Evolutionary conservation across 2,888 invertebrate genomes (phyloP), one percentile per base, ranked within the genome.

Genomic region (Ariolimax columbianus): DNA sequence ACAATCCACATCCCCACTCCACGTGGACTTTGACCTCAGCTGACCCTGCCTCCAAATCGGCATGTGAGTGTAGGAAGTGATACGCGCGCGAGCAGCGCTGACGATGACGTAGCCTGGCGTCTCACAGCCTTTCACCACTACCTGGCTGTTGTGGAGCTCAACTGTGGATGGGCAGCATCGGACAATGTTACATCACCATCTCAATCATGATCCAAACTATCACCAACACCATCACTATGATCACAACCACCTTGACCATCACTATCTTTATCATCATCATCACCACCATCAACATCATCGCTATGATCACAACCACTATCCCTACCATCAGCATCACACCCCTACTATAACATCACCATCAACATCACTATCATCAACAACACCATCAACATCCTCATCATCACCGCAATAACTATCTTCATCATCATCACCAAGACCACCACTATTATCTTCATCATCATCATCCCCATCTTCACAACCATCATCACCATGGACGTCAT

Each of bases 61-160:
- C 83, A 97, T 96, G 94, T 98, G 97, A 68, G 97, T 95, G 83
- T 97, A 96, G 94, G 99, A 98, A 0, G 97, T 95, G 88, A 99
- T 97, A 94, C 98, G 97, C 0, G 99, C 98, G 90, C 98, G 97
- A 23, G 98, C 98, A 0, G 99, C 98, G 93, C 98, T 98, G 88
- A 99, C 95, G 89, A 99, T 97, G 83, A 99, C 97, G 95, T 99
- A 99, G 30, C 99, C 99, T 89, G 97, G 97, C 0, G 98, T 98
- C 95, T 99, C 99, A 93, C 97, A 97, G 51, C 99, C 99, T 94
- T 98, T 98, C 84, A 99, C 95, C 88, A 99, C 96, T 86, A 95
- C 94, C 95, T 98, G 98, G 87, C 97, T 97, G 95, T 98, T 98
- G 89, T 98, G 97, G 87, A 98, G 95, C 91, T 97, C 97, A 95